Evolutionary conservation across 1,140 invertebrate species (phyloP), one percentile per base, ranked within the genome.

Genomic region (Spodoptera litura): DNA sequence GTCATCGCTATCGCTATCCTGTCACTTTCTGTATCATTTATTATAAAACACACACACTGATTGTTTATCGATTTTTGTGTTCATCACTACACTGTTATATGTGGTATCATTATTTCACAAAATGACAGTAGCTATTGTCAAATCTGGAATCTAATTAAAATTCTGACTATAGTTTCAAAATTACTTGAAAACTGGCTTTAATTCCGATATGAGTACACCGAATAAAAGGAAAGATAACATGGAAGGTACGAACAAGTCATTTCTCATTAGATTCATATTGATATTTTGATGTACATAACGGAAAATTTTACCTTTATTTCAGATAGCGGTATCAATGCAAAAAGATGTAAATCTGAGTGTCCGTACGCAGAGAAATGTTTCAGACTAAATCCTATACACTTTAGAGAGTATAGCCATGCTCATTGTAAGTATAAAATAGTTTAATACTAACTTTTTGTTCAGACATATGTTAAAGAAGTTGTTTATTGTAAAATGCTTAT

Each of bases 351-450:
- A 83, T 94, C 89, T 82, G 92, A 93, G 68, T 98, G 97, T 91
- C 96, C 95, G 64, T 97, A 97, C 88, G 96, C 96, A 2, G 95
- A 95, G 35, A 96, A 96, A 81, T 99, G 98, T 87, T 98, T 98
- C 85, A 95, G 98, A 80, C 96, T 96, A 83, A 98, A 98, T 95
- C 96, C 97, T 6, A 96, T 96, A 82, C 98, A 99, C 94, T 97
- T 98, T 70, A 95, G 95, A 59, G 96, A 98, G 89, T 98, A 96
- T 93, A 95, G 95, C 66, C 98, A 98, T 95, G 96, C 96, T 6
- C 97, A 97, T 87, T 95, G 97, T 97, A 95, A 93, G 93, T 95
- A 76, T 31, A 58, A 20, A 49, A 49, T 11, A 25, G 2, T 20
- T 44, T 49, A 25, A 20, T 5, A n/a, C 2, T 9, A n/a, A 62